phyloP scores from a whole-genome alignment of 2,888 invertebrate genomes.

The Drosophila tripunctata region DNA sequence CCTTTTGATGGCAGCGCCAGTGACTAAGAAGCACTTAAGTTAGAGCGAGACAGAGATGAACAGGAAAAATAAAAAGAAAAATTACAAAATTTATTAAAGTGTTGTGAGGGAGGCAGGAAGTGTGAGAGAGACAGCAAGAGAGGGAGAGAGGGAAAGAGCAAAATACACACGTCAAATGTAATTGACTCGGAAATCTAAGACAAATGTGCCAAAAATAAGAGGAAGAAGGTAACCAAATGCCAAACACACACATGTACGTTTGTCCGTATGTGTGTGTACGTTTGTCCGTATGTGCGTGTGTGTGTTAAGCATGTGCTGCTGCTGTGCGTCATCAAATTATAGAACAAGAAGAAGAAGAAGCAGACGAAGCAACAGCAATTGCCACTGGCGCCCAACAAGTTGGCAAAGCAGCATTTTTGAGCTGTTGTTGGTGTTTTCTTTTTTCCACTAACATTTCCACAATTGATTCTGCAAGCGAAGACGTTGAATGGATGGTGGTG shows the following conservation, averaged over 20 bases:
- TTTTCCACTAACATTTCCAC: background rate
- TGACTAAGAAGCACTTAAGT: constrained; percentile 35
- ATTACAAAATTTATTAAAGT: constrained; percentile 74
- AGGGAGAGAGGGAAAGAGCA: background rate
- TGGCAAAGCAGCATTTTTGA: constrained; percentile 18
- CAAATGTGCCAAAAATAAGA: constrained; percentile 60
- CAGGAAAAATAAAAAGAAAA: constrained; percentile 44
- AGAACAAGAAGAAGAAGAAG: constrained; percentile 30
- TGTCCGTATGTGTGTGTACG: constrained; percentile 5
- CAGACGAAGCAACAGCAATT: too few species aligned
- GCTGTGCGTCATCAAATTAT: constrained; percentile 46
- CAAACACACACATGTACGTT: background rate
- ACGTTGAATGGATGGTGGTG: constrained; percentile 17
- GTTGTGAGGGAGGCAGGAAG: constrained; percentile 26
- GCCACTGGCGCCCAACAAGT: constrained; percentile 40
- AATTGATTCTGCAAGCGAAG: constrained; percentile 27
- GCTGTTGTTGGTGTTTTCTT: constrained; percentile 11
- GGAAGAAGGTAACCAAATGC: constrained; percentile 10
- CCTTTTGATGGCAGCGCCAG: constrained; percentile 50
- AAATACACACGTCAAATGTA: constrained; percentile 62
- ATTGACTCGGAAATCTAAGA: constrained; percentile 74
- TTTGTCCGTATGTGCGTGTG: constrained; percentile 9
- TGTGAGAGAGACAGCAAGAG: background rate
- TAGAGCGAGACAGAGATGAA: background rate
- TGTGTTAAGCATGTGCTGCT: constrained; percentile 19